phyloP scores from a whole-genome alignment of 1,140 invertebrate genomes.

The Saccostrea cuccullata region DNA sequence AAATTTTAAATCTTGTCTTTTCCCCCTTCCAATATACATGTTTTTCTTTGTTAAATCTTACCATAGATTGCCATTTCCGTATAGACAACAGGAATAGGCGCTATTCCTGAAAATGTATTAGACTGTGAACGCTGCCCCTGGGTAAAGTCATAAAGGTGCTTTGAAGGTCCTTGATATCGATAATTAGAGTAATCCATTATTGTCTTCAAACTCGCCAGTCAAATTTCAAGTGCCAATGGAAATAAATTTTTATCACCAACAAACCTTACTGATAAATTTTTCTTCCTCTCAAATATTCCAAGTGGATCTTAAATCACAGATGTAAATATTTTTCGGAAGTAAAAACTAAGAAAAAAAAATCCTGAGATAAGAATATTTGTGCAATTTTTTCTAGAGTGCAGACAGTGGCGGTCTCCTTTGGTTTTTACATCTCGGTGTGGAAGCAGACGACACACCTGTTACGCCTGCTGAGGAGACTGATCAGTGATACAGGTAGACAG shows the following conservation, averaged over 20 bases:
- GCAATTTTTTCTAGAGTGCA: neutral
- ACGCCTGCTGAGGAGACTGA: neutral
- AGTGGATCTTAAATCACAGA: neutral
- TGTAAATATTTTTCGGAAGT: neutral
- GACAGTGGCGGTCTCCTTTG: neutral
- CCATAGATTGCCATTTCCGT: conserved; percentile 30
- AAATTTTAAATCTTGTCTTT: too few relatives aligned
- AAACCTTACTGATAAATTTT: neutral
- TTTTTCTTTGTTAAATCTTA: neutral
- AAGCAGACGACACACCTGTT: conserved; percentile 32
- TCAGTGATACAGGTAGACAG: neutral
- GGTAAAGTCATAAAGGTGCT: conserved; percentile 6
- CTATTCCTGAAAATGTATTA: neutral
- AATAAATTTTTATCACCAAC: neutral
- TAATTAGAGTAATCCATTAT: conserved; percentile 24
- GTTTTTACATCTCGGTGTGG: conserved; percentile 14
- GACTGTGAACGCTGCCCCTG: neutral
- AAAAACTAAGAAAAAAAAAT: neutral
- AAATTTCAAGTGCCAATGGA: neutral
- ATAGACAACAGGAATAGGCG: neutral
- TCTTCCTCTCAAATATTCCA: neutral
- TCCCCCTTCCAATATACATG: too few relatives aligned
- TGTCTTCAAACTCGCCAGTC: neutral
- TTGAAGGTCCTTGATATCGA: neutral
- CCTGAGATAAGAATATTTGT: neutral